Conservation (phyloP, 2,888 invertebrate genomes). For the Balanococcus diminutus region DNA sequence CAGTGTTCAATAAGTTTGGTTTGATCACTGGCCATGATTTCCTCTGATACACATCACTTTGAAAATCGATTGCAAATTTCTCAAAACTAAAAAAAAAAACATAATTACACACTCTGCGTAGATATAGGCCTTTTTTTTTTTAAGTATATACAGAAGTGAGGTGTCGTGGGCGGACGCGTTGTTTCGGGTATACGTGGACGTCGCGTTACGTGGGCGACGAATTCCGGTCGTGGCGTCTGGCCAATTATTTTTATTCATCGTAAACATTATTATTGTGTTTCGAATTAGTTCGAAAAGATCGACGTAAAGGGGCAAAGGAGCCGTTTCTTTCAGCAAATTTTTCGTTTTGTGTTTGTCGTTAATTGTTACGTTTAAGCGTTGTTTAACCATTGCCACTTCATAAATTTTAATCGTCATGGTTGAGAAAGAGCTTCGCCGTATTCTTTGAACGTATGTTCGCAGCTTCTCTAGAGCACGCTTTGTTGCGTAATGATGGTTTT, state of each 20-base stretch:
- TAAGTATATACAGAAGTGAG: no score
- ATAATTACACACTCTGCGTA: no score
- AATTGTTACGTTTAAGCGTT: conserved; percentile 54
- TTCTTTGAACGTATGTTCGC: conserved; percentile 36
- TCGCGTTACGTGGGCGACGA: conserved; percentile 52
- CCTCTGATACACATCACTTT: no score
- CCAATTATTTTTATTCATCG: conserved; percentile 54
- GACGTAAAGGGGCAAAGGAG: conserved; percentile 33
- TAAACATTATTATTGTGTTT: conserved; percentile 54
- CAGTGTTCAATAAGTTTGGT: no score
- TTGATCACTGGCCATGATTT: no score
- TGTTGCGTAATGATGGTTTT: conserved; percentile 8
- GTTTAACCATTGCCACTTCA: conserved; percentile 54
- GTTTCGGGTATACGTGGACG: conserved; percentile 7
- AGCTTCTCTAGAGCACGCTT: background rate
- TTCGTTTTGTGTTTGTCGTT: conserved; percentile 46
- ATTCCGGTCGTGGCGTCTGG: conserved; percentile 50
- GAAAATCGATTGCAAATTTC: no score
- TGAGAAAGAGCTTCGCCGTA: conserved; percentile 43
- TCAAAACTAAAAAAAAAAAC: no score
- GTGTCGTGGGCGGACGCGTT: background rate
- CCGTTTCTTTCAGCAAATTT: conserved; percentile 50
- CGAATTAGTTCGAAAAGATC: conserved; percentile 47
- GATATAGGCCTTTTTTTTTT: no score
- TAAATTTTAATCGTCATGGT: conserved; percentile 46